Evolutionary conservation across 2,113 vertebrate species (phyloP).

Genomic region (Seriola rivoliana): DNA sequence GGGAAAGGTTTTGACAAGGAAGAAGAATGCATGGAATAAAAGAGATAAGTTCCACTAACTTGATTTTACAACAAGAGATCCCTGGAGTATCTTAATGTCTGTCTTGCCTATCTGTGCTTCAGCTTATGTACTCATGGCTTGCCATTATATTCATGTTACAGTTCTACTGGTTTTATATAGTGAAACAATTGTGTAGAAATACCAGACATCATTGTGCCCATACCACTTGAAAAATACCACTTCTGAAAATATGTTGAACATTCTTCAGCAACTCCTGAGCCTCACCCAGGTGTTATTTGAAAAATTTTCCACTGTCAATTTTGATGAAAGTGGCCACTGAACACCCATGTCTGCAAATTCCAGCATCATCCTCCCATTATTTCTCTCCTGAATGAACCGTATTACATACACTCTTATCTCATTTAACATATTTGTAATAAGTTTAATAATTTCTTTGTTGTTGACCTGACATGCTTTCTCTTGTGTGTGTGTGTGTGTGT

Average conservation of each 20-base stretch:
- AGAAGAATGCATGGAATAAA: no score
- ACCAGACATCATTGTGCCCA: neutral
- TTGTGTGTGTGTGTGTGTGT: neutral
- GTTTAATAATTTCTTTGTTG: neutral
- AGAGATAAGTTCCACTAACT: no score
- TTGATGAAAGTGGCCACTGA: constrained; percentile 2
- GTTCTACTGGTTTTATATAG: neutral
- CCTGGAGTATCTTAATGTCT: no score
- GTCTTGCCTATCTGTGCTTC: no score
- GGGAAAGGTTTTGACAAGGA: no score
- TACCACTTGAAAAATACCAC: neutral
- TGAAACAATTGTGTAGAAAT: neutral
- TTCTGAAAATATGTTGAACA: neutral
- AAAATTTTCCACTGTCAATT: constrained; percentile 40
- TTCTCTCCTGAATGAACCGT: constrained; percentile 6
- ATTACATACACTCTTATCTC: constrained; percentile 5
- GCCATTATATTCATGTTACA: no score
- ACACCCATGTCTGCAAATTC: constrained; percentile 17
- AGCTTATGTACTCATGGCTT: no score
- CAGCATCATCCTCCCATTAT: neutral
- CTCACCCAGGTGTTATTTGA: constrained; percentile 16
- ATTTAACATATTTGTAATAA: constrained; percentile 8
- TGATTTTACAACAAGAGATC: no score
- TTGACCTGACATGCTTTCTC: constrained; percentile 5
- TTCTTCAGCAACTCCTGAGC: neutral